phyloP scores from a whole-genome alignment of 1,140 invertebrate genomes.

The Hyphantria cunea region DNA sequence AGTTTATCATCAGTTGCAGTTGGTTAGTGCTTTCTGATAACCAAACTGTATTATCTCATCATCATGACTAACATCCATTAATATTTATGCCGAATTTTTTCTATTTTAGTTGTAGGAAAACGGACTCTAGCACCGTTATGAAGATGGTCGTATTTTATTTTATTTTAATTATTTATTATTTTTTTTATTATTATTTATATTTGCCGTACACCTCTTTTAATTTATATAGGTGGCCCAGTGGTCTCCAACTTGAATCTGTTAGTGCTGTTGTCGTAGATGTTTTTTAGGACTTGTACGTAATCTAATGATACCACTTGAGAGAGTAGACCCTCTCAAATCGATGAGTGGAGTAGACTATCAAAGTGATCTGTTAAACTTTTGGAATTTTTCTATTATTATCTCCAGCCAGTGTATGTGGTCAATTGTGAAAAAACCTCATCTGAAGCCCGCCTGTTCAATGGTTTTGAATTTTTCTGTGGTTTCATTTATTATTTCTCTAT shows the following conservation, averaged over 20 bases:
- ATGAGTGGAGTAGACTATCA: background rate
- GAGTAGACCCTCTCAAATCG: background rate
- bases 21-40: background rate
- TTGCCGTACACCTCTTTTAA: background rate
- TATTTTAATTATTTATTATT: no score
- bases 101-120: background rate
- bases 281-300: background rate
- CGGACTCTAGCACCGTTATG: background rate
- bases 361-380: background rate
- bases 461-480: background rate
- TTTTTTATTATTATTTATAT: no score
- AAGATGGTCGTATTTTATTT: no score
- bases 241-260: background rate
- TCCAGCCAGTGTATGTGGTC: background rate
- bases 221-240: background rate
- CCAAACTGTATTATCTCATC: background rate
- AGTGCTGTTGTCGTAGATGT: background rate
- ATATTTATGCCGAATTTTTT: background rate
- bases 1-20: background rate
- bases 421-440: background rate
- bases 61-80: background rate
- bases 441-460: background rate
- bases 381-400: background rate
- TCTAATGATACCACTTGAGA: background rate
- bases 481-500: background rate